Conservation (phyloP, 2,113 vertebrate species). For the Scalopus aquaticus region DNA sequence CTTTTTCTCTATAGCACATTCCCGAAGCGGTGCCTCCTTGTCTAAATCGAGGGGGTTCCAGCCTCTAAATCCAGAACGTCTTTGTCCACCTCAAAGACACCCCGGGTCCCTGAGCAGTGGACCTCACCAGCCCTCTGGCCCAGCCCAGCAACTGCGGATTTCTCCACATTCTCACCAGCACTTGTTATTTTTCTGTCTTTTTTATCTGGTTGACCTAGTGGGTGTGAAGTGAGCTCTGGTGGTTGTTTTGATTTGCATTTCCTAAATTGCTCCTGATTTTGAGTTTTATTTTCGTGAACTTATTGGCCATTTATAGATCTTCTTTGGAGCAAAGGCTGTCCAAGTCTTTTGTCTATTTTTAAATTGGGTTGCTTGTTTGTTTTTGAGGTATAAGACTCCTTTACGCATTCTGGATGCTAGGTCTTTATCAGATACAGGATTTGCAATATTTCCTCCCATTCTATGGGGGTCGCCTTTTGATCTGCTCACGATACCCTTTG, state of each 20-base stretch:
- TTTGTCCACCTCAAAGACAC: neutral
- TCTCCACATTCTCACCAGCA: neutral
- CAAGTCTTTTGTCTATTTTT: neutral
- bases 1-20: neutral
- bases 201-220: no score
- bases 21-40: neutral
- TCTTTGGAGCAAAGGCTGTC: neutral
- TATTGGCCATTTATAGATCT: neutral
- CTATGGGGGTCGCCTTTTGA: neutral
- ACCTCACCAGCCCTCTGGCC: neutral
- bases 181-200: neutral
- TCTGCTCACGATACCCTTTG: neutral
- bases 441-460: neutral
- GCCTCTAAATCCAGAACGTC: neutral
- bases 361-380: neutral
- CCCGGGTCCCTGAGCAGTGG: accelerated
- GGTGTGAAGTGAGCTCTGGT: neutral
- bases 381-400: neutral
- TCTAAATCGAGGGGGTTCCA: neutral
- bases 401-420: neutral
- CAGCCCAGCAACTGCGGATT: neutral
- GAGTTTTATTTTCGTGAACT: neutral
- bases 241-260: neutral
- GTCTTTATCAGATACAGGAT: neutral
- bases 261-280: neutral